A percentile compares a stretch with the other conserved stretches of the same genome.
These are phyloP conservation scores for Cremastinae sp. DNA, from an alignment of 2,888 invertebrate species.

Conservation along the genomic window DNA sequence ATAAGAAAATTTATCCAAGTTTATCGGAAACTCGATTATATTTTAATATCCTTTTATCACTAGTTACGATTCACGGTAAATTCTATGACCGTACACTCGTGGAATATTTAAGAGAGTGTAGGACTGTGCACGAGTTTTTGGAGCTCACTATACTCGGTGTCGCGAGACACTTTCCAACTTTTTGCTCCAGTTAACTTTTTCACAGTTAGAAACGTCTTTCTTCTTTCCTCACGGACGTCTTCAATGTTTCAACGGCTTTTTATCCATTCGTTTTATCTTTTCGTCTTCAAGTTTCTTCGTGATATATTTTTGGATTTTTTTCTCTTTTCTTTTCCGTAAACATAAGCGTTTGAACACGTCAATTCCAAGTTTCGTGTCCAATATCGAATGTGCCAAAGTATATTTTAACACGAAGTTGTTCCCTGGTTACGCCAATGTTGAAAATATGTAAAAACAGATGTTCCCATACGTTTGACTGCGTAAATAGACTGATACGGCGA, in stretches of 20 bases:
- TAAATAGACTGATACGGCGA: constrained; percentile 24
- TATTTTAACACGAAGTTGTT: not conserved
- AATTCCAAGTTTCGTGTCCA: constrained; percentile 20
- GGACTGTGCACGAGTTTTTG: no score
- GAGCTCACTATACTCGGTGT: no score
- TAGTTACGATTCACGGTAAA: not conserved
- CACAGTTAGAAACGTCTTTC: constrained; percentile 31
- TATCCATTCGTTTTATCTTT: not conserved
- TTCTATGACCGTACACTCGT: constrained; percentile 5
- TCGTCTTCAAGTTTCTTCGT: no score
- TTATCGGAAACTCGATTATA: constrained; percentile 26
- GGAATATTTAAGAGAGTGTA: no score
- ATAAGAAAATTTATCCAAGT: no score
- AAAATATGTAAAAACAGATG: constrained; percentile 33
- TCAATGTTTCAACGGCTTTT: not conserved
- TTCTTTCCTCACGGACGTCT: constrained; percentile 22
- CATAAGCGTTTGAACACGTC: no score
- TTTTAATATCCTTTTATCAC: constrained; percentile 19
- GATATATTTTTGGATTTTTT: no score
- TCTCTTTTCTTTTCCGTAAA: constrained; percentile 10
- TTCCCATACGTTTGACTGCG: constrained; percentile 17
- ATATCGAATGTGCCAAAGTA: constrained; percentile 27
- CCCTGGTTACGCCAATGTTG: constrained; percentile 12
- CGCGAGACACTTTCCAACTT: constrained; percentile 44
- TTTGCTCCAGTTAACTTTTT: constrained; percentile 28